Evolutionary conservation across 2,888 invertebrate genomes (phyloP).

Genomic region (Orthosia cruda): DNA sequence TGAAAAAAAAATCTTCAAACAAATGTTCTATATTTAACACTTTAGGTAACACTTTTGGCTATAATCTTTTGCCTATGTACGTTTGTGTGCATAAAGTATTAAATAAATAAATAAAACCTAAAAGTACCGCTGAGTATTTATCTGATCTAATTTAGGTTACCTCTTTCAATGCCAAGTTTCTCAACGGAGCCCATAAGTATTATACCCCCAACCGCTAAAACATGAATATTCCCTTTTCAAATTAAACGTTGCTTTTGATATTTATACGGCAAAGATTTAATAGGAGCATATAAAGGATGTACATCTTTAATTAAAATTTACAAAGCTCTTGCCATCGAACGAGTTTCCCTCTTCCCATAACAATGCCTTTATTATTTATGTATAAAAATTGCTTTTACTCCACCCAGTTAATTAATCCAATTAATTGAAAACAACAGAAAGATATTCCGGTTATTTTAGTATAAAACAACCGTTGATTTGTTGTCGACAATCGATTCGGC

Average conservation of each 20-base stretch:
- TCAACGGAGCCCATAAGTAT: conserved; percentile 13
- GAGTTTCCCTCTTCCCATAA: conserved; percentile 56
- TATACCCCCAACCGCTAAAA: conserved; percentile 9
- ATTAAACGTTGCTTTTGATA: conserved; percentile 64
- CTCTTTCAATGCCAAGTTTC: background rate
- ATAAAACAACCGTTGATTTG: conserved; percentile 50
- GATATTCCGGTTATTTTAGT: conserved; percentile 45
- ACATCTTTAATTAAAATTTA: conserved; percentile 83
- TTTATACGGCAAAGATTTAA: conserved; percentile 69
- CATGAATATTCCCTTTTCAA: conserved; percentile 43
- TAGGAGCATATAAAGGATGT: conserved; percentile 71
- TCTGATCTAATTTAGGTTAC: too few relatives aligned
- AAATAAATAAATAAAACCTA: background rate
- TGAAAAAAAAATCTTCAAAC: too few relatives aligned
- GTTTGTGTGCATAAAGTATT: too few relatives aligned
- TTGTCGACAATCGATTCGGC: conserved; percentile 45
- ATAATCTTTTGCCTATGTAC: too few relatives aligned
- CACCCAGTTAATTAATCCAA: conserved; percentile 72
- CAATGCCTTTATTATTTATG: conserved; percentile 71
- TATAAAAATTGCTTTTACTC: conserved; percentile 75
- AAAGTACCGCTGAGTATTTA: too few relatives aligned
- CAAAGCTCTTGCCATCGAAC: conserved; percentile 71
- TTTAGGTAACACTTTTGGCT: too few relatives aligned
- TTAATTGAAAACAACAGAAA: conserved; percentile 60
- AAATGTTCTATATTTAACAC: too few relatives aligned